Evolutionary conservation across 2,888 invertebrate species (phyloP), one percentile per base, ranked within the genome.

Genomic region (Furcula furcula): DNA sequence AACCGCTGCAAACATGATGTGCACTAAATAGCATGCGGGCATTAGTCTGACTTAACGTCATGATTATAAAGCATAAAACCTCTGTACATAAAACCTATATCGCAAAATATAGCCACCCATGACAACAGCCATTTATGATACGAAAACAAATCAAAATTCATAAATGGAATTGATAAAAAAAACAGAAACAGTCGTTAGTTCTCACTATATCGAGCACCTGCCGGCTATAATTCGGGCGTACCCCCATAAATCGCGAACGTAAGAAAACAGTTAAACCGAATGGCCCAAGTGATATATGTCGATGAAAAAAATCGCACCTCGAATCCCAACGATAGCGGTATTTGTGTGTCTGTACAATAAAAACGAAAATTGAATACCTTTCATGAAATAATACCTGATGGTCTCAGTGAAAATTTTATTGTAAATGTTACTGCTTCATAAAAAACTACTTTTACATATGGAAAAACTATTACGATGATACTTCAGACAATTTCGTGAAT

Each of bases 221-320:
- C 43, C 48, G 38, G 46, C 59, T 43, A 63, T 69, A 68, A 62
- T 62, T 69, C 54, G 59, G 50, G 46, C 48, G 46, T 45, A 65
- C 73, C 72, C 59, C 79, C 59, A 85, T 86, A 86, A 86, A 86
- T 85, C 73, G 31, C 41, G 27, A 40, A 57, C 42, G 67, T 55
- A 77, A 81, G 86, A 83, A 85, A 86, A 84, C 85, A 83, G 83
- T 81, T 84, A 81, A 77, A 84, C 76, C 71, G 82, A 81, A 83
- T 72, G 74, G 74, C 67, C 65, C 46, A 31, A 48, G 61, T 80
- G 77, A 84, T 82, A 78, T 79, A 82, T 77, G 74, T 54, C 58
- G 60, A 62, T 65, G 59, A 58, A 74, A 79, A 79, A 82, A 82
- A 76, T 60, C 68, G 69, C 74, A 62, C 64, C 69, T 66, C 55